Evolutionary conservation across 2,113 vertebrate genomes (phyloP), one percentile per base, ranked within the genome.

Genomic region (Nesoenas mayeri): DNA sequence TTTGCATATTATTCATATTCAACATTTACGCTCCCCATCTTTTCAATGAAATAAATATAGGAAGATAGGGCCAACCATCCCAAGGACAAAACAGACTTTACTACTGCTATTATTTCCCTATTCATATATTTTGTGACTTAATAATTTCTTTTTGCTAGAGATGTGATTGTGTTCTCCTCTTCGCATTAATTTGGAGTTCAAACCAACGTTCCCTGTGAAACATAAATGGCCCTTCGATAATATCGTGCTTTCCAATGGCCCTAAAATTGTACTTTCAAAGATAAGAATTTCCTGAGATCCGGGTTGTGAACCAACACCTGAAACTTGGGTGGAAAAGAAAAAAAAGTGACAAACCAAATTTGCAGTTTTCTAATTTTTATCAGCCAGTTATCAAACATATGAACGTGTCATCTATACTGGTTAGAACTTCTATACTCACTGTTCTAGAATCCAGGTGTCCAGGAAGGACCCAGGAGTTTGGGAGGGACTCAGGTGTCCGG

Each of bases 231-330:
- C 28, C 42, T 81, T 56, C 50, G 50, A 47, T 7, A 92, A 66
- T 6, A 28, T 3, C 40, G 38, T 53, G 15, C 12, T 85, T 69
- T 72, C 25, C 44, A 82, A 88, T 78, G 25, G 11, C 11, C 29
- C 25, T 6, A 28, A 60, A 44, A n/a, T 6, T 0, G 0, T 13
- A 38, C 44, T 65, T 84, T 40, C 20, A 11, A 42, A 69, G 54
- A 2, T 3, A 19, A 48, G 12, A 32, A n/a, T 66, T n/a, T 67
- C 38, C n/a, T 84, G 47, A 70, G 20, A 50, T 12, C 65, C 48
- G 2, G 40, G 17, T 73, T 78, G 70, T 14, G 71, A 80, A 36
- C 9, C 18, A 54, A 44, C 14, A 51, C 15, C 24, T 64, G 47
- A 80, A 70, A 69, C 1, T 34, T 0, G 2, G 19, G 28, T 13